Evolutionary conservation across 2,888 invertebrate genomes (phyloP), one percentile per base, ranked within the genome.

Genomic region (Mylabris sibirica): DNA sequence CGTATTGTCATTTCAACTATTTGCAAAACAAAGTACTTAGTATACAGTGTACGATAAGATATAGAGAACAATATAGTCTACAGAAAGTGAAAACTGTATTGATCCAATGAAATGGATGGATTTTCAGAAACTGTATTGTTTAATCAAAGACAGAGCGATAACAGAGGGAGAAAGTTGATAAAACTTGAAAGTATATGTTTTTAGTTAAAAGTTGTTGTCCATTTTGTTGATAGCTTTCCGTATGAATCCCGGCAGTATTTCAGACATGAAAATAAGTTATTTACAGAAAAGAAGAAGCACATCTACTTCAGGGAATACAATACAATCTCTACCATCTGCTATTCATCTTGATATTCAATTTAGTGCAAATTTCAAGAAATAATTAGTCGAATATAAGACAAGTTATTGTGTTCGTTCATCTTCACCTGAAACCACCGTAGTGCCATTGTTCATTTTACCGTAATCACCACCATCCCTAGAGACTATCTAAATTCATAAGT

Each of bases 1-100:
- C 66, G 63, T 57, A 66, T 66, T 66, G 62, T 66, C n/a, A 20
- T 26, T 26, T 5, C 26, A 24, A 22, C 14, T 24, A 24, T 57
- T 57, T n/a, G 14, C 4, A 9, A 24, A 26, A 26, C 57, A 57
- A 57, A 26, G 24, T 30, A 53, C 53, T 20, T 3, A 12, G 20
- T n/a, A n/a, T n/a, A n/a, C n/a, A n/a, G n/a, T n/a, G n/a, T n/a
- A 57, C 14, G n/a, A 57, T 24, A 14, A 26, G 44, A 14, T 38
- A 38, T 30, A 38, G 14, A 26, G 24, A 24, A 57, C 57, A 57
- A 57, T 24, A 26, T 24, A 14, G 57, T 38, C 57, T 59, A 24
- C 59, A 26, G 57, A 57, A 57, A 57, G 57, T 57, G 26, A 22
- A 57, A 26, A 57, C 1, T 57, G 14, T 57, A 57, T 57, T 26